Evolutionary conservation across 2,797 vertebrate species (phyloP).

Genomic region (Lemur catta): DNA sequence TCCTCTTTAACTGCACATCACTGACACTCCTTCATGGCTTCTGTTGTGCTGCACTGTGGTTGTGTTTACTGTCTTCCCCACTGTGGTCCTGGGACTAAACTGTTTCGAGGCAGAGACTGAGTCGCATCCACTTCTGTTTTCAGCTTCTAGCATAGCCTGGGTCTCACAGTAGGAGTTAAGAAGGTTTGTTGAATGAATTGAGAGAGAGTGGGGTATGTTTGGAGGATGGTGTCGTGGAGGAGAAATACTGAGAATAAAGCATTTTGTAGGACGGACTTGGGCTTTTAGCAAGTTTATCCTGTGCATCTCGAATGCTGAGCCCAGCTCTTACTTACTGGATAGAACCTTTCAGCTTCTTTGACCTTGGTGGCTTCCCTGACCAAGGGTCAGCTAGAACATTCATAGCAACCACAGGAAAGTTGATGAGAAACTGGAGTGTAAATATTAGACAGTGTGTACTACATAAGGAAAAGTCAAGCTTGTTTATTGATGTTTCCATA

Average conservation of each 20-base stretch:
- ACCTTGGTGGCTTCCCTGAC: background rate
- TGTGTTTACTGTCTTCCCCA: background rate
- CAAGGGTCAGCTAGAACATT: background rate
- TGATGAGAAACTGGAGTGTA: background rate
- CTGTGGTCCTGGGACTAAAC: background rate
- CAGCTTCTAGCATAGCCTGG: background rate
- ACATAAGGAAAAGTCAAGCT: background rate
- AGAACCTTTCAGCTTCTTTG: background rate
- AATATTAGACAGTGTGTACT: background rate
- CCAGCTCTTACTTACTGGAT: background rate
- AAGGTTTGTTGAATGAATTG: background rate
- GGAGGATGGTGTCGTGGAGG: background rate
- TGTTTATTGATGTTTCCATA: background rate
- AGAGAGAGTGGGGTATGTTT: too few relatives aligned
- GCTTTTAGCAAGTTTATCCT: background rate
- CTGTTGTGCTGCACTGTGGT: rapidly evolving
- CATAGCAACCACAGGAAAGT: background rate
- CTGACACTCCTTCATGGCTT: background rate
- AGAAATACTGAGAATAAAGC: background rate
- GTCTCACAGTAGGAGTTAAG: background rate
- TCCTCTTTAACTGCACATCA: background rate
- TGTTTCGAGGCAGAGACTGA: background rate
- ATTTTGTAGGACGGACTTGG: background rate
- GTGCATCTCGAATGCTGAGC: background rate
- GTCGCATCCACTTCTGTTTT: background rate